Conservation (phyloP, 2,797 vertebrate species). For the Phyllotis vaccarum region DNA sequence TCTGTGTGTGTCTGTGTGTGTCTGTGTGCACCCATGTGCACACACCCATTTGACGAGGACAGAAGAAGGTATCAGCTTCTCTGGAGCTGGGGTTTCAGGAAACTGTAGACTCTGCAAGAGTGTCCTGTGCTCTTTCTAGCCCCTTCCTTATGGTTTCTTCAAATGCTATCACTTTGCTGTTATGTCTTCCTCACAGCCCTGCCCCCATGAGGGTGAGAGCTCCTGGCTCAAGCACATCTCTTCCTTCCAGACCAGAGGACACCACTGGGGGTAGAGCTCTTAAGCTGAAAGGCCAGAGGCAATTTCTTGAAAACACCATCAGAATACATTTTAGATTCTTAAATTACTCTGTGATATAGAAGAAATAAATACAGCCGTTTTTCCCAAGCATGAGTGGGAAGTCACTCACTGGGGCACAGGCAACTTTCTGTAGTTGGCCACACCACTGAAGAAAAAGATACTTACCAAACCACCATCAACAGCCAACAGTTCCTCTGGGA, state of each 20-base stretch:
- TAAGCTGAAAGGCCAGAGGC: neutral
- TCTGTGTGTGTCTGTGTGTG: too few species aligned
- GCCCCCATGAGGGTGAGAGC: neutral
- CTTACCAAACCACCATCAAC: neutral
- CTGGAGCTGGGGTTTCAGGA: neutral
- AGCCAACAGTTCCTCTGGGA: neutral
- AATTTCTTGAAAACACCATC: conserved; percentile 36
- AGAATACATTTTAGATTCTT: conserved; percentile 36
- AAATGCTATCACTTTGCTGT: conserved; percentile 24
- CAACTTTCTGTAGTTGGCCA: neutral
- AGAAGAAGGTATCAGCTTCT: neutral
- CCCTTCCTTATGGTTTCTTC: neutral
- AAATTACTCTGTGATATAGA: neutral
- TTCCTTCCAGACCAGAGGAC: neutral
- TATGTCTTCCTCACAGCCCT: neutral
- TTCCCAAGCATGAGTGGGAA: neutral
- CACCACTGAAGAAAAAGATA: neutral
- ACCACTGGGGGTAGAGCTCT: neutral
- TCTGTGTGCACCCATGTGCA: neutral
- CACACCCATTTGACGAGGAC: neutral
- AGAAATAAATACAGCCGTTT: conserved; percentile 23
- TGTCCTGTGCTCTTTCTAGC: neutral
- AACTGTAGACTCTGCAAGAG: neutral
- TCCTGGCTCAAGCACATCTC: neutral
- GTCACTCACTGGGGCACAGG: neutral